These are phyloP conservation scores for Anoplopoma fimbria DNA, from an alignment of 2,113 vertebrate species.

Conservation along the genomic window DNA sequence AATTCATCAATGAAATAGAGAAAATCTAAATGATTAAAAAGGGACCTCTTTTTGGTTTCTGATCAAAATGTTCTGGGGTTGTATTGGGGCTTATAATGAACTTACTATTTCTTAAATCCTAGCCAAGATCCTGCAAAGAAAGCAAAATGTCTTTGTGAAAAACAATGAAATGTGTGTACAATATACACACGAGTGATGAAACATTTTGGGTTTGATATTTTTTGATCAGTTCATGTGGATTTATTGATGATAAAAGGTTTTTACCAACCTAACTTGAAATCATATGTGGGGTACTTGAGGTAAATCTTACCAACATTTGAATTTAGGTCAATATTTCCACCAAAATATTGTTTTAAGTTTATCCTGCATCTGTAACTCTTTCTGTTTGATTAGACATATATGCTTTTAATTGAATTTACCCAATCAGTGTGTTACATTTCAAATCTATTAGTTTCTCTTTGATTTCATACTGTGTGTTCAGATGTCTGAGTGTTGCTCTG, in stretches of 20 bases:
- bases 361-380: neutral
- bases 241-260: neutral
- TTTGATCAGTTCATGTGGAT: neutral
- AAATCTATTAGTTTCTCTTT: neutral
- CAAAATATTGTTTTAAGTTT: neutral
- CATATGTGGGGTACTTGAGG: neutral
- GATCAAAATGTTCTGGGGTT: neutral
- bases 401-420: neutral
- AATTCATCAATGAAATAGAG: neutral
- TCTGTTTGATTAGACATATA: neutral
- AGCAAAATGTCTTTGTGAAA: neutral
- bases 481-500: neutral
- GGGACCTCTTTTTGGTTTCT: neutral
- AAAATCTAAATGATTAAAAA: neutral
- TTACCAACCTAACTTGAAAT: neutral
- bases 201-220: neutral
- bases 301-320: neutral
- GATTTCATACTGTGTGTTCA: neutral
- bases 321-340: neutral
- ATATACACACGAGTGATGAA: neutral
- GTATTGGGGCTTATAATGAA: neutral
- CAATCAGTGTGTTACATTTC: neutral
- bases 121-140: neutral
- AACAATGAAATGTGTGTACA: neutral
- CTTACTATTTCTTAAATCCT: neutral